Percentiles rank a stretch among this genome's conserved stretches.
Conservation (phyloP, 2,888 invertebrate genomes). For the Zonitis immaculata region DNA sequence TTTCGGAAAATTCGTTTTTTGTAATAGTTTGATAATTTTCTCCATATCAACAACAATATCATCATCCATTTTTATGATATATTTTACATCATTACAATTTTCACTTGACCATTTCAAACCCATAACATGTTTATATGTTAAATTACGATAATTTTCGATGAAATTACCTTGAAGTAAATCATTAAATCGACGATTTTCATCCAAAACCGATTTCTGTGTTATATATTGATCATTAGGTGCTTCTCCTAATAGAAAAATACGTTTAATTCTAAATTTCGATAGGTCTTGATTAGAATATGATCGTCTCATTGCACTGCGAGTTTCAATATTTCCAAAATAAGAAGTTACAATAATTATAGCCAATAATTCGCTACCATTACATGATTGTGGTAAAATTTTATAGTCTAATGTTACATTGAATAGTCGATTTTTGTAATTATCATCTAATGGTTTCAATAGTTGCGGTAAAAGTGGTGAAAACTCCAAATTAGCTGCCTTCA, state of each 20-base stretch:
- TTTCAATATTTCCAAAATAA: constrained; percentile 66
- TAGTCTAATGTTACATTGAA: neutral
- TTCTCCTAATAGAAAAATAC: constrained; percentile 68
- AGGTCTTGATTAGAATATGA: constrained; percentile 60
- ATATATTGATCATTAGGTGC: constrained; percentile 52
- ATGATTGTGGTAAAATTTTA: neutral
- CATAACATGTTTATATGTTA: constrained; percentile 81
- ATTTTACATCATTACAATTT: constrained; percentile 58
- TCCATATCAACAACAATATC: constrained; percentile 71
- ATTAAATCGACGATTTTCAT: constrained; percentile 60
- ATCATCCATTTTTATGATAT: constrained; percentile 76
- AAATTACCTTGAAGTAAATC: constrained; percentile 77
- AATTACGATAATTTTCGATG: constrained; percentile 69
- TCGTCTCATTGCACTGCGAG: constrained; percentile 65
- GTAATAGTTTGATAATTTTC: constrained; percentile 51
- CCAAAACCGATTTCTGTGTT: constrained; percentile 54
- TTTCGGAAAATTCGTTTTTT: constrained; percentile 31
- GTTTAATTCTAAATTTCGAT: constrained; percentile 54
- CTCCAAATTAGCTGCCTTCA: neutral
- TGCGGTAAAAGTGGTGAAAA: neutral
- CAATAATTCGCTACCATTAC: constrained; percentile 21
- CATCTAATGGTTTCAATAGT: neutral
- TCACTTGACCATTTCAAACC: constrained; percentile 68
- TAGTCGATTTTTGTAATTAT: neutral
- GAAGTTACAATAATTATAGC: constrained; percentile 65